Conservation (phyloP, 2,888 invertebrate genomes). For the Hydrotaea diabolus region DNA sequence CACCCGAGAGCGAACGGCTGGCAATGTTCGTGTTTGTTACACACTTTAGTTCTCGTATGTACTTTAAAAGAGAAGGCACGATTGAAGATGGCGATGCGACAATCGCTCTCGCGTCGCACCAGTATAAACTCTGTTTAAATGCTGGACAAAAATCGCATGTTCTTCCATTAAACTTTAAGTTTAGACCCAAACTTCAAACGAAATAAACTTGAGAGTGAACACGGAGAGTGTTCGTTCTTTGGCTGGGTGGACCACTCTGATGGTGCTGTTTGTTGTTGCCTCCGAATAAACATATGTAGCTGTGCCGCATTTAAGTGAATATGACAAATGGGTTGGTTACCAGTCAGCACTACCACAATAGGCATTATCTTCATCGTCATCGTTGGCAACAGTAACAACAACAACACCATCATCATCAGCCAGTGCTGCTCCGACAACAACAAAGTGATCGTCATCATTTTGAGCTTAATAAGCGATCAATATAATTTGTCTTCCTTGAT, state of each 20-base stretch:
- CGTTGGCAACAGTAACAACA: conserved; percentile 47
- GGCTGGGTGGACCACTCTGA: background rate
- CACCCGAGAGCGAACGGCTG: too few species aligned
- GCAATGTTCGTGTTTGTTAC: too few species aligned
- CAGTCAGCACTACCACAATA: conserved; percentile 57
- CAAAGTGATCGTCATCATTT: conserved; percentile 7
- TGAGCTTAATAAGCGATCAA: conserved; percentile 63
- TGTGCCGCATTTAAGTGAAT: conserved; percentile 53
- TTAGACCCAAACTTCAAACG: too few species aligned
- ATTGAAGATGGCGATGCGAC: too few species aligned
- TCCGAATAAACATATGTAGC: conserved; percentile 1
- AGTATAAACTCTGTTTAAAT: too few species aligned
- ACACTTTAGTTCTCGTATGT: too few species aligned
- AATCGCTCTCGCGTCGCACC: too few species aligned
- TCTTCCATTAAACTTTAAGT: too few species aligned
- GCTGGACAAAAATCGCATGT: too few species aligned
- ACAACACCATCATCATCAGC: background rate
- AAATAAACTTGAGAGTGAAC: too few species aligned
- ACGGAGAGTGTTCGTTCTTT: too few species aligned
- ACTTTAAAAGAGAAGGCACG: too few species aligned
- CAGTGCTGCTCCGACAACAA: background rate
- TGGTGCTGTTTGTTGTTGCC: background rate
- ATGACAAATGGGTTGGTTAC: conserved; percentile 63
- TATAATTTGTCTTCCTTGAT: conserved; percentile 41
- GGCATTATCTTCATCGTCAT: conserved; percentile 39